Evolutionary conservation across 2,113 vertebrate species (phyloP).

Genomic region (Talpa occidentalis): DNA sequence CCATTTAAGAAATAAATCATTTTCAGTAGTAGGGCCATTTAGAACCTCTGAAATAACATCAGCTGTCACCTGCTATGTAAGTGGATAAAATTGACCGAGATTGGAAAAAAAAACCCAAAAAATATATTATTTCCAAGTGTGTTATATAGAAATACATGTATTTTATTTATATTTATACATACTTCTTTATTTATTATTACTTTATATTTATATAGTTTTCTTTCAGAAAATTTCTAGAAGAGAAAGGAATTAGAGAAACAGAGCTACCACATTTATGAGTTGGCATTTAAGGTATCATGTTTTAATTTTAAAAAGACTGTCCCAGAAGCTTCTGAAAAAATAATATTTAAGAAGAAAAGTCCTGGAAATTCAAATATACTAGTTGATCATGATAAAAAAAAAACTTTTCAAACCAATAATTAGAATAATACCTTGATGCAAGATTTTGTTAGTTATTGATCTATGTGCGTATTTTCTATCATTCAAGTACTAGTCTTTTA

Average conservation of each 20-base stretch:
- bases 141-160: background rate
- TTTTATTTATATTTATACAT: background rate
- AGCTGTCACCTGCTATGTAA: background rate
- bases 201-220: no score
- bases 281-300: background rate
- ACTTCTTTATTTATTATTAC: no score
- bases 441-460: background rate
- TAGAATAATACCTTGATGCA: background rate
- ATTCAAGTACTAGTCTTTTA: background rate
- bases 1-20: background rate
- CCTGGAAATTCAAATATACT: background rate
- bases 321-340: background rate
- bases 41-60: background rate
- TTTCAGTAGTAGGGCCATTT: background rate
- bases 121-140: background rate
- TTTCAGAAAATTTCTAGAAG: background rate
- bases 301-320: background rate
- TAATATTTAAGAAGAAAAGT: background rate
- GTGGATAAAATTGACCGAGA: background rate
- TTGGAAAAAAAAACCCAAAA: constrained; percentile 3
- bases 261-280: background rate
- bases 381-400: background rate
- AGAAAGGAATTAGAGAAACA: background rate
- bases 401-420: background rate
- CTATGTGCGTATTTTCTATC: background rate